Evolutionary conservation across 2,113 vertebrate genomes (phyloP).

Genomic region (Cheilinus undulatus): DNA sequence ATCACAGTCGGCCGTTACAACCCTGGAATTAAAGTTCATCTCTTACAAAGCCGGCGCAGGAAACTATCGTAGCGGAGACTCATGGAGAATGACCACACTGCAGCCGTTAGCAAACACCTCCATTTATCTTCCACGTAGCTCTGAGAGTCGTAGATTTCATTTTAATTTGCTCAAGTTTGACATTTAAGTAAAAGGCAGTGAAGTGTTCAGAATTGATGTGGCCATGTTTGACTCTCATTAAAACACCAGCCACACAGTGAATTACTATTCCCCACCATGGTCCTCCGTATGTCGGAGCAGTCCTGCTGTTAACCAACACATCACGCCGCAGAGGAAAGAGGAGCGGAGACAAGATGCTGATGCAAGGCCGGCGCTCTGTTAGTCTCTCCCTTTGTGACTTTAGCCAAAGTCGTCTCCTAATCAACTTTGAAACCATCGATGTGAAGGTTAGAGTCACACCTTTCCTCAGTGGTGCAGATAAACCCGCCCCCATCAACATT

Average conservation of each 20-base stretch:
- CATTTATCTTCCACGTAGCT: slow-evolving; percentile 40
- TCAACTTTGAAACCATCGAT: slow-evolving; percentile 66
- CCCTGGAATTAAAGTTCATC: slow-evolving; percentile 37
- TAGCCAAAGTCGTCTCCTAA: slow-evolving; percentile 72
- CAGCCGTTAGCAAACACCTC: slow-evolving; percentile 22
- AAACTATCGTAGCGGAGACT: background rate
- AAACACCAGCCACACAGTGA: background rate
- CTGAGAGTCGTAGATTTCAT: slow-evolving; percentile 19
- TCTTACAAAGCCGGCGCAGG: slow-evolving; percentile 5
- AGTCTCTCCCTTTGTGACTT: slow-evolving; percentile 59
- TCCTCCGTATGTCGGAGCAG: slow-evolving; percentile 29
- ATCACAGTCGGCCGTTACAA: slow-evolving; percentile 18
- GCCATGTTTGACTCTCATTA: slow-evolving; percentile 55
- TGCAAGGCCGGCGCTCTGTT: slow-evolving; percentile 11
- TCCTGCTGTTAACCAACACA: slow-evolving; percentile 15
- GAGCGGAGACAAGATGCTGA: slow-evolving; percentile 46
- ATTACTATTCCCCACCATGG: slow-evolving; percentile 56
- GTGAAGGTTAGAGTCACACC: slow-evolving; percentile 60
- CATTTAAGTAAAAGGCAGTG: slow-evolving; percentile 67
- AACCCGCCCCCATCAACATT: slow-evolving; percentile 72
- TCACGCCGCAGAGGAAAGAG: slow-evolving; percentile 21
- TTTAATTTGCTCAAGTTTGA: slow-evolving; percentile 40
- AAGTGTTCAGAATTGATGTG: slow-evolving; percentile 58
- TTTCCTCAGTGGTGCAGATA: slow-evolving; percentile 55
- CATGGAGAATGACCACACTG: slow-evolving; percentile 27